Conservation (phyloP, 2,113 vertebrate species). For the Anolis sagrei region DNA sequence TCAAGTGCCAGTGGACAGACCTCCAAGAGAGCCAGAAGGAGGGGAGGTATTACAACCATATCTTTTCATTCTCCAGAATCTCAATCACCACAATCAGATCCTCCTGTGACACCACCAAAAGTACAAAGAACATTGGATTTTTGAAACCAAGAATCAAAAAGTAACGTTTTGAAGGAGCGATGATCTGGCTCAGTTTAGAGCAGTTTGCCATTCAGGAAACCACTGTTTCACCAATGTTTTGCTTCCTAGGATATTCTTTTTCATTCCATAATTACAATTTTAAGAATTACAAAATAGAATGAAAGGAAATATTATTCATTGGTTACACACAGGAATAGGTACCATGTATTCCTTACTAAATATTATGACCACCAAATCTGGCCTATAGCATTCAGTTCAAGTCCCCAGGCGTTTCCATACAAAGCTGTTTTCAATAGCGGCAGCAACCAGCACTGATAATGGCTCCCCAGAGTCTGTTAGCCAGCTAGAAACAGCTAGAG, state of each 20-base stretch:
- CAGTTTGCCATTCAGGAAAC: background rate
- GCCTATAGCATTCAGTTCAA: background rate
- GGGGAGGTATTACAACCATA: too few relatives aligned
- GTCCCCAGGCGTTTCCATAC: background rate
- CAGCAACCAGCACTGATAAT: background rate
- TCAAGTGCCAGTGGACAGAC: too few relatives aligned
- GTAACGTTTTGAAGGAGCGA: background rate
- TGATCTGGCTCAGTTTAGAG: too few relatives aligned
- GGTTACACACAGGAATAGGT: background rate
- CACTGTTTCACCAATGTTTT: too few relatives aligned
- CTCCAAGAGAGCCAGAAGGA: too few relatives aligned
- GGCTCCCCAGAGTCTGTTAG: conserved; percentile 9
- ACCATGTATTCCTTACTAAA: background rate
- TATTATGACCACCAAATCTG: background rate
- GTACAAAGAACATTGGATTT: too few relatives aligned
- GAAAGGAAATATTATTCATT: background rate
- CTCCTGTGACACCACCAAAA: too few relatives aligned
- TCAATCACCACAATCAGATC: too few relatives aligned
- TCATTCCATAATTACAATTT: conserved; percentile 7
- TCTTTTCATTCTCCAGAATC: too few relatives aligned
- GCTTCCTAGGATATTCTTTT: background rate
- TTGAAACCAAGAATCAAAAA: conserved; percentile 26
- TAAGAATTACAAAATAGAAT: background rate
- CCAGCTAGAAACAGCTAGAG: background rate
- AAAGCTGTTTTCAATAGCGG: background rate